Base-by-base conservation (phyloP, 2,888 invertebrate genomes). In the Arge pagana region DNA sequence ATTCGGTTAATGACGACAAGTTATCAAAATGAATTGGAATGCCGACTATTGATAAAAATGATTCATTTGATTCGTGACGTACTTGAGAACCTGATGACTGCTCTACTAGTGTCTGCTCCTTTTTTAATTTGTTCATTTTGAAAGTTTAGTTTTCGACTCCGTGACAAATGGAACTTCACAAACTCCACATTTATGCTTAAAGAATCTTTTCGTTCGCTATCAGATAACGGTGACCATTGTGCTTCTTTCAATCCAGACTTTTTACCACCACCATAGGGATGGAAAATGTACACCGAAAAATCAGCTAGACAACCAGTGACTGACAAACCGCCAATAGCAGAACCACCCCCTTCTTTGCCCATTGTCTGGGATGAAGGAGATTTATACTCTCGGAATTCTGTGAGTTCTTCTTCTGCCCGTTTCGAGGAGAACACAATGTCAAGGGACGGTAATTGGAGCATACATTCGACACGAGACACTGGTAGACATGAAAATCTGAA, bases 251-350 rank as follows among this genome's bases (percentile, higher is more conserved):
- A 64, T 6, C 88, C 87, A 43, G 89, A 83, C 77, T 93, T 93
- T 77, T 94, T 94, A 4, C 85, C 85, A 41, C 90, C 90, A 5
- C 96, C 96, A 73, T 97, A 99, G 0, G 98, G 98, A 80, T 98
- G 98, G 80, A 97, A 99, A 68, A 99, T 94, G 78, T 95, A 96
- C 3, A 99, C 90, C 2, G 95, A 96, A 79, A 99, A 99, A 78
- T 97, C 96, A 0, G 96, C 93, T 54, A 99, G 82, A 67, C 95
- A 96, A 0, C 96, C 96, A 0, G 97, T 98, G 4, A 99, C 93
- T 75, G 96, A 94, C 2, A 94, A 80, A 0, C 94, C 93, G 23
- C 93, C 93, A 66, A 87, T 85, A 0, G 89, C 88, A 2, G 87
- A 85, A 0, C 85, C 84, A 0, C 85, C 84, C 4, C 62, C 60